Percentiles rank a stretch among this genome's conserved stretches.
Evolutionary conservation across 2,113 vertebrate genomes (phyloP).

Genomic region (Lucifuga dentata): DNA sequence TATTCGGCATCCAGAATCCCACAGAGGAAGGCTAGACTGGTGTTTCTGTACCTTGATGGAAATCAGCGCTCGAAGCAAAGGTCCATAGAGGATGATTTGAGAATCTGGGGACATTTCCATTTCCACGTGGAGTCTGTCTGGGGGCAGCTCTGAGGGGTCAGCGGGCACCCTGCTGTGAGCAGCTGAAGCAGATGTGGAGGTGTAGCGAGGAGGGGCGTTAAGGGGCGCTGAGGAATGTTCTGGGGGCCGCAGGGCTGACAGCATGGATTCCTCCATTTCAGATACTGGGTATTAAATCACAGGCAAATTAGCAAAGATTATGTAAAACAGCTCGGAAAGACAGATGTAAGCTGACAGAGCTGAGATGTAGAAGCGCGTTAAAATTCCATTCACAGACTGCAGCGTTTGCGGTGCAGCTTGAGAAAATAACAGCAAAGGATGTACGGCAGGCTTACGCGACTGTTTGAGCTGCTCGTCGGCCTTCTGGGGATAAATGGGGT

Average conservation of each 20-base stretch:
- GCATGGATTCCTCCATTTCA: constrained; percentile 95
- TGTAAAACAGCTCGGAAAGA: background rate
- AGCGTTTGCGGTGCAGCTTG: background rate
- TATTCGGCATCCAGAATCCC: too few species aligned
- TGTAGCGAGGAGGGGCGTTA: constrained; percentile 66
- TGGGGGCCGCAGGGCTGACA: constrained; percentile 89
- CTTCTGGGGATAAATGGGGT: constrained; percentile 98
- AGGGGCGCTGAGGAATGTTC: constrained; percentile 85
- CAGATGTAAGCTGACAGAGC: background rate
- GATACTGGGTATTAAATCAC: constrained; percentile 83
- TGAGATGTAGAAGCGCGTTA: background rate
- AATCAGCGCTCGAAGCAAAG: constrained; percentile 90
- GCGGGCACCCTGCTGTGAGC: constrained; percentile 76
- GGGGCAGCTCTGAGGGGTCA: constrained; percentile 93
- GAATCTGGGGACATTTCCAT: constrained; percentile 96
- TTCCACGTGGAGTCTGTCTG: constrained; percentile 93
- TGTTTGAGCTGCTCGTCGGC: constrained; percentile 96
- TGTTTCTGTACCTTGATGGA: constrained; percentile 89
- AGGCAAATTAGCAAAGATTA: background rate
- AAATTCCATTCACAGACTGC: too few species aligned
- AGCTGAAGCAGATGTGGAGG: constrained; percentile 58
- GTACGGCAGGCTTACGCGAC: constrained; percentile 85
- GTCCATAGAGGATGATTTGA: constrained; percentile 94
- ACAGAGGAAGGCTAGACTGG: too few species aligned
- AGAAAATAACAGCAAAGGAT: background rate